These are phyloP conservation scores for Zaprionus tsacasi DNA, from an alignment of 1,140 invertebrate genomes.

Conservation along the genomic window DNA sequence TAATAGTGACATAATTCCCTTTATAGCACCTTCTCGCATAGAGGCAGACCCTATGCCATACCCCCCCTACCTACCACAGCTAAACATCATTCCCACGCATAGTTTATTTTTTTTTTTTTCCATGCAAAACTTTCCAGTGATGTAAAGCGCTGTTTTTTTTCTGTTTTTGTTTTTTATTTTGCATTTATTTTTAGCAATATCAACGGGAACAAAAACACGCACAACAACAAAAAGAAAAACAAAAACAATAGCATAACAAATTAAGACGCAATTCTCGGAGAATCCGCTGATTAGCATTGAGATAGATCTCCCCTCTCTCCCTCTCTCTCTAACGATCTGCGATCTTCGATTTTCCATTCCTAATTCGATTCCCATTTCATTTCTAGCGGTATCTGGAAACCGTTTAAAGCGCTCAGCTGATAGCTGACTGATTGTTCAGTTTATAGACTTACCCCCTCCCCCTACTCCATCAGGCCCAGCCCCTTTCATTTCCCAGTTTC, in stretches of 20 bases:
- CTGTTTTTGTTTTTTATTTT: conserved; percentile 24
- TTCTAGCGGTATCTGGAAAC: conserved; percentile 9
- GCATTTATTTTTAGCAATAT: conserved; percentile 42
- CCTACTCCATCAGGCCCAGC: not conserved
- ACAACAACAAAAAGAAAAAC: not conserved
- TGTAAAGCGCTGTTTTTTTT: conserved; percentile 17
- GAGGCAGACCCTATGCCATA: not conserved
- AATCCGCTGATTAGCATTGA: conserved; percentile 51
- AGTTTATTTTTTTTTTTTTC: conserved; percentile 6
- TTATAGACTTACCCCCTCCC: conserved; percentile 6
- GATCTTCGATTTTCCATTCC: not conserved
- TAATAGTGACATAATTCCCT: conserved; percentile 2
- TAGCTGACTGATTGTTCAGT: conserved; percentile 36
- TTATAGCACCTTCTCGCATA: not conserved
- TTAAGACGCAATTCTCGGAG: conserved; percentile 42
- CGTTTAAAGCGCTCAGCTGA: conserved; percentile 24
- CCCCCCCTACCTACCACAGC: not conserved
- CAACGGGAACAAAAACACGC: conserved; percentile 13
- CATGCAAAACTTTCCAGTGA: conserved; percentile 53
- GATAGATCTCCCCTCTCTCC: conserved; percentile 17
- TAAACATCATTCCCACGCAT: conserved; percentile 1
- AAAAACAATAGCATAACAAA: conserved; percentile 6
- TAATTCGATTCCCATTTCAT: not conserved
- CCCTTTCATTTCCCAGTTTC: not conserved
- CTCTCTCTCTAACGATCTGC: not conserved